Evolutionary conservation across 2,888 invertebrate species (phyloP), one percentile per base, ranked within the genome.

Genomic region (Lathronympha strigana): DNA sequence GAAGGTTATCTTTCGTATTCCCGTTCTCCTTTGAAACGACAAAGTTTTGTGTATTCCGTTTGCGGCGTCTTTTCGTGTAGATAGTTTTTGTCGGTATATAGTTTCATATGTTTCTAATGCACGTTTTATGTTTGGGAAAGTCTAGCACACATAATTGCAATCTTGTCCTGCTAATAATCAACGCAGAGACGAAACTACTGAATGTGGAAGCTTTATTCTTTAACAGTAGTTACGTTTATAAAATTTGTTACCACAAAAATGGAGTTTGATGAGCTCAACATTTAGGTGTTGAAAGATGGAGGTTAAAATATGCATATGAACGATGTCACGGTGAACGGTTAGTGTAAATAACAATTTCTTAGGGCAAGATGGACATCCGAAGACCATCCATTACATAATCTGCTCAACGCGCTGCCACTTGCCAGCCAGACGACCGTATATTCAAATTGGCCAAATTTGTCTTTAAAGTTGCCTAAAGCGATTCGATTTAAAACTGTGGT

Each of bases 1-100:
- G 43, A 19, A 5, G 8, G 11, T 19, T 43, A 45, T n/a, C 0
- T 19, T 57, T 43, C 17, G 31, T 31, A 57, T 57, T 43, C 40
- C 40, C 31, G 19, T 57, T 45, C 31, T 45, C 31, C 19, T 45
- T 23, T 40, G 43, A 19, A 43, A 19, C n/a, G 31, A 31, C 43
- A 43, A 57, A 45, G 31, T 55, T 55, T 55, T 57, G 19, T 31
- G 8, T 28, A 25, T 40, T 25, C 55, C 17, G 28, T 40, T 55
- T 43, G 31, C n/a, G 36, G 53, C 36, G 28, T 28, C 15, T 43
- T 31, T 19, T 57, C 25, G 19, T 6, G 19, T 19, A 51, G 19
- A 13, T 54, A 28, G 43, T 43, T 43, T n/a, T 28, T 19, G n/a
- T 4, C n/a, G 31, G n/a, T 28, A 17, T 28, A 15, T 55, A 43